Conservation (phyloP, 2,888 invertebrate genomes). For the Alitta virens region DNA sequence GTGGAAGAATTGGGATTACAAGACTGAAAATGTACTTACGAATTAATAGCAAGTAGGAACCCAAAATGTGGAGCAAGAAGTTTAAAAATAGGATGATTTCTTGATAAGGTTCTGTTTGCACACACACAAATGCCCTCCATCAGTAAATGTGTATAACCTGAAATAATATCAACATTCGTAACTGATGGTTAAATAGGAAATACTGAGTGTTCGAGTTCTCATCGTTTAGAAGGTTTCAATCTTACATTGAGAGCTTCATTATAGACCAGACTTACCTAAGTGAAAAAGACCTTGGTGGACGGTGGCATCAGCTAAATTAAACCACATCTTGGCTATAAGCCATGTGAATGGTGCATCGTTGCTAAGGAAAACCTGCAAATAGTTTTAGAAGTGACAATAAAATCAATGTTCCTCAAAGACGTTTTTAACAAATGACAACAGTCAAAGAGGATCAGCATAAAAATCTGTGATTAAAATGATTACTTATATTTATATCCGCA, state of each 20-base stretch:
- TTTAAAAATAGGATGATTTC: conserved; percentile 59
- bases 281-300: conserved; percentile 54
- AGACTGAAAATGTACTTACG: conserved; percentile 39
- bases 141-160: conserved; percentile 58
- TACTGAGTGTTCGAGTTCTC: too few species aligned
- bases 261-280: conserved; percentile 45
- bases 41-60: conserved; percentile 58
- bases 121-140: conserved; percentile 59
- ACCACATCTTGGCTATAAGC: conserved; percentile 58
- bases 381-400: background rate
- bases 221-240: too few species aligned
- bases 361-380: conserved; percentile 55
- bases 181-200: too few species aligned
- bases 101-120: conserved; percentile 57
- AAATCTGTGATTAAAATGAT: too few species aligned
- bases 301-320: conserved; percentile 55
- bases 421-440: too few species aligned
- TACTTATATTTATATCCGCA: too few species aligned
- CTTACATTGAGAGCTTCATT: too few species aligned
- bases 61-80: conserved; percentile 59
- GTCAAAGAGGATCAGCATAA: too few species aligned
- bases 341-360: conserved; percentile 54
- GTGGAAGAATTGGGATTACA: too few species aligned
- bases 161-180: background rate
- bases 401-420: too few species aligned